Evolutionary conservation across 2,888 invertebrate genomes (phyloP), one percentile per base, ranked within the genome.

Genomic region (Tachystola acroxantha): DNA sequence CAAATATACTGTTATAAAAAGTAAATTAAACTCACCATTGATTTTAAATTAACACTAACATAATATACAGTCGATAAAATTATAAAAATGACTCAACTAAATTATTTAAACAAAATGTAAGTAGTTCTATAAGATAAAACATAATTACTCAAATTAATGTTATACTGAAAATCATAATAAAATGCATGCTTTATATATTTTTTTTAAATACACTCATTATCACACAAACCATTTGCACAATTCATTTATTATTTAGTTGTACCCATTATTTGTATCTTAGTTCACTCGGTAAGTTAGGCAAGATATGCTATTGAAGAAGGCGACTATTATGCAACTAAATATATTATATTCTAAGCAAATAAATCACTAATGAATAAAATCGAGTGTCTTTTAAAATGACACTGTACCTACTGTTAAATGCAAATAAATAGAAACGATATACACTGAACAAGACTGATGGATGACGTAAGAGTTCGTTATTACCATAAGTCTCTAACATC

Each of bases 21-120:
- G 32, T 28, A 50, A 59, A 63, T 57, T n/a, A 53, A 69, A 82
- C 84, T 84, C 71, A 86, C 84, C 82, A 70, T 52, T 53, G 56
- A 53, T 55, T 56, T 68, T 65, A 78, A 80, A 77, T 75, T 73
- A 78, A 77, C 76, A 77, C 78, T 62, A 78, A 82, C 75, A 67
- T 65, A 78, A 81, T 70, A 75, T 69, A 74, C 76, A 51, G 43
- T 59, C 57, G 52, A 53, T 43, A 46, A 19, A 43, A 31, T 30
- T 22, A 32, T 36, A 39, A 34, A 40, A 33, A 39, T 14, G n/a
- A 37, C n/a, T 37, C 10, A 14, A 10, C 12, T 26, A 27, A 16
- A 30, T 11, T 26, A 31, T n/a, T n/a, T 27, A 36, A 34, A 30
- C 11, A 26, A 10, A 27, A 10, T 24, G 9, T n/a, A n/a, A n/a